These are phyloP conservation scores for Rhagophthalmus giganteus DNA, from an alignment of 2,888 invertebrate genomes.

Conservation along the genomic window DNA sequence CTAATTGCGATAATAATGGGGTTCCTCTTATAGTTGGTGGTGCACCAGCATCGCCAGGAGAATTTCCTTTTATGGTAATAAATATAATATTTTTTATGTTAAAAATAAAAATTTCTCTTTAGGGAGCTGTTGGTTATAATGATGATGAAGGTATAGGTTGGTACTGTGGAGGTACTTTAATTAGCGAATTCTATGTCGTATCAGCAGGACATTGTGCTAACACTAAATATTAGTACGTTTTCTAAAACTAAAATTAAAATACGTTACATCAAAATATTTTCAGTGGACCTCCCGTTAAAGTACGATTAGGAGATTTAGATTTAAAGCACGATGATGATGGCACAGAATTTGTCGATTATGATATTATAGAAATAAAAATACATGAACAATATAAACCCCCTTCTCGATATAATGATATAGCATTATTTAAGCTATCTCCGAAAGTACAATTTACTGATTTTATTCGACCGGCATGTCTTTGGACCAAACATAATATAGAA, in stretches of 20 bases:
- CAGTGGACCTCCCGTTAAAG: slow-evolving; percentile 58
- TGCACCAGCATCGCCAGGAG: slow-evolving; percentile 57
- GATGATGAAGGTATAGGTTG: slow-evolving; percentile 44
- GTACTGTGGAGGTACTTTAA: slow-evolving; percentile 62
- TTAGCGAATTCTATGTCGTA: slow-evolving; percentile 59
- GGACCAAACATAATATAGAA: slow-evolving; percentile 51
- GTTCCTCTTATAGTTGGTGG: slow-evolving; percentile 64
- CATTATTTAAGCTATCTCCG: slow-evolving; percentile 60
- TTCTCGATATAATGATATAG: slow-evolving; percentile 67
- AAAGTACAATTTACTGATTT: slow-evolving; percentile 55
- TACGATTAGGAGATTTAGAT: slow-evolving; percentile 64
- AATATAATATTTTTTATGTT: slow-evolving; percentile 2
- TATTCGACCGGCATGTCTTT: slow-evolving; percentile 68
- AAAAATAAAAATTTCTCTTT: slow-evolving; percentile 30
- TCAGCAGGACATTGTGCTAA: slow-evolving; percentile 64
- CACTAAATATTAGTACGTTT: slow-evolving; percentile 43
- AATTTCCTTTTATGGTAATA: slow-evolving; percentile 67
- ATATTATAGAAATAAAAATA: slow-evolving; percentile 53
- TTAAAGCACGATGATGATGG: slow-evolving; percentile 57
- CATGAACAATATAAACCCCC: slow-evolving; percentile 63
- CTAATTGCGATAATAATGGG: slow-evolving; percentile 58
- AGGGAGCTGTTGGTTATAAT: slow-evolving; percentile 54
- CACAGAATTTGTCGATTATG: slow-evolving; percentile 56
- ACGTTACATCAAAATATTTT: slow-evolving; percentile 30
- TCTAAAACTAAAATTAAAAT: not conserved